Base-by-base conservation (phyloP, 2,797 vertebrate species). In the Chelmon rostratus region DNA sequence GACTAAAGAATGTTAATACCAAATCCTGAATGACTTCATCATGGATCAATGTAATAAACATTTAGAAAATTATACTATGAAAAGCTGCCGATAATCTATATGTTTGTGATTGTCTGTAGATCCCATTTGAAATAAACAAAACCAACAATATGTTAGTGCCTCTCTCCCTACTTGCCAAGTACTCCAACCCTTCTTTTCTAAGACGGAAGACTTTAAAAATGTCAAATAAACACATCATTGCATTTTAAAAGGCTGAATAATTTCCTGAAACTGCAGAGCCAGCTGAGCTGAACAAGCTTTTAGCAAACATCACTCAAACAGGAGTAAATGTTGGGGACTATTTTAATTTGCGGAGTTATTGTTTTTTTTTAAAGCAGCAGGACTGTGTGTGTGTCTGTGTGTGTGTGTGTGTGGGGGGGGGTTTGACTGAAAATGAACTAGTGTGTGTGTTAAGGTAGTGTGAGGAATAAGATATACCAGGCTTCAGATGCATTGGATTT, bases 391-490 rank as follows among this genome's bases (percentile, higher is more conserved):
- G 46, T 33, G 40, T 85, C 75, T 52, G 50, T 23, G 53, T 85
- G 70, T 66, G 50, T 31, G 47, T 82, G 16, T 63, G 59, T 46
- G 44, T 67, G 28, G 28, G 28, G 28, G 54, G 31, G 65, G 33
- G 53, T 42, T 35, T 57, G n/a, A 72, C 40, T 64, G 25, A 59
- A 71, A 80, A 78, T 71, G 76, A 71, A 67, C 52, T 47, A 10
- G 53, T 47, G 49, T 62, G 44, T n/a, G 53, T 3, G 15, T 33
- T n/a, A n/a, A n/a, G n/a, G n/a, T n/a, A n/a, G 47, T 54, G 47
- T 18, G n/a, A 65, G 38, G 8, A 53, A 31, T 58, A 44, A 52
- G 40, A 33, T 13, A 25, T 4, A 44, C 35, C 42, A n/a, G 6
- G 5, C 8, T 57, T 67, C 33, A 18, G 42, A 33, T 59, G 13